Percentiles rank a stretch among this genome's conserved stretches.
Evolutionary conservation across 64 coral and sea anemone genomes (phyloP).

Genomic region (Acropora tenuis): DNA sequence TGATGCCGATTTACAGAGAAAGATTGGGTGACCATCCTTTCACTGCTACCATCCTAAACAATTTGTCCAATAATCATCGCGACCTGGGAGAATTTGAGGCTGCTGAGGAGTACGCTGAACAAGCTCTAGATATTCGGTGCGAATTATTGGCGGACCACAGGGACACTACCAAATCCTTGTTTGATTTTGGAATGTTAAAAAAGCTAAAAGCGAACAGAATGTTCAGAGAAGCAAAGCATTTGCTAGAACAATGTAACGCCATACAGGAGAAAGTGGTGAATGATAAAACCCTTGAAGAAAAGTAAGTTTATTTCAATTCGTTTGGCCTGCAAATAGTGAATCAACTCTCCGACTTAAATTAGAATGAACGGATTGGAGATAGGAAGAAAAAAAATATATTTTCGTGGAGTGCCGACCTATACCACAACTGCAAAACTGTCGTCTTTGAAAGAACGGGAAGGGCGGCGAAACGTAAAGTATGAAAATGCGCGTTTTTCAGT

Average conservation of each 20-base stretch:
- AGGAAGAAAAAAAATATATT: too few species aligned
- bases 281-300: neutral
- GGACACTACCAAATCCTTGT: slow-evolving; percentile 46
- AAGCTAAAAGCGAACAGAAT: neutral
- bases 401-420: too few species aligned
- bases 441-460: too few species aligned
- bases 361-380: too few species aligned
- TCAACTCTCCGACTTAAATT: too few species aligned
- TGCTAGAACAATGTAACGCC: neutral
- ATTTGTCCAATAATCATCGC: slow-evolving; percentile 40
- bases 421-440: too few species aligned
- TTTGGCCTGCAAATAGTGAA: too few species aligned
- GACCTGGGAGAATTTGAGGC: slow-evolving; percentile 26
- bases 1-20: slow-evolving; percentile 51
- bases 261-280: slow-evolving; percentile 49
- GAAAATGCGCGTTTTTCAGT: too few species aligned
- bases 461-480: too few species aligned
- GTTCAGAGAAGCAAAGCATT: neutral
- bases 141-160: slow-evolving; percentile 33
- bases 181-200: slow-evolving; percentile 20
- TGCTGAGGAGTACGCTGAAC: neutral
- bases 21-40: slow-evolving; percentile 68
- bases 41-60: slow-evolving; percentile 62
- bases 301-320: neutral
- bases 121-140: slow-evolving; percentile 23